phyloP scores from a whole-genome alignment of 2,113 vertebrate genomes.

The Aplodontia rufa region DNA sequence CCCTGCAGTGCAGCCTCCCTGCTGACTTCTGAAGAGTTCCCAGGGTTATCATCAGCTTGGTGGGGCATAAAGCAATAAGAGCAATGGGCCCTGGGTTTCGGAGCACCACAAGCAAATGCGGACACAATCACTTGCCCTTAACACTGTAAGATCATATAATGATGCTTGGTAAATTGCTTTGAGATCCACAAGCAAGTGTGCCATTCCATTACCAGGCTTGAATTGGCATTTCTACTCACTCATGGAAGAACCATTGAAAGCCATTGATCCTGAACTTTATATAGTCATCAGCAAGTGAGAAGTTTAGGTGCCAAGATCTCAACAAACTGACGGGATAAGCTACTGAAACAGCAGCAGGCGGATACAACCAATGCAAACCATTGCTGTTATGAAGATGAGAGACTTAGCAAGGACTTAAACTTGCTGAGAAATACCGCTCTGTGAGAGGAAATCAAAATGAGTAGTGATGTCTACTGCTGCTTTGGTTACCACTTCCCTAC shows the following conservation, averaged over 20 bases:
- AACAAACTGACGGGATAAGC: constrained; percentile 17
- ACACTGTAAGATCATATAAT: constrained; percentile 69
- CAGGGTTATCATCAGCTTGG: constrained; percentile 64
- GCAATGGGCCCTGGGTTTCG: constrained; percentile 58
- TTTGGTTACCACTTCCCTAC: neutral
- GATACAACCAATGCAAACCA: neutral
- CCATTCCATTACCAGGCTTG: constrained; percentile 57
- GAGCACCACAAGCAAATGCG: constrained; percentile 43
- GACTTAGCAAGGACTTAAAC: neutral
- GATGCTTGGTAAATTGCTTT: constrained; percentile 69
- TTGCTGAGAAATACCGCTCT: neutral
- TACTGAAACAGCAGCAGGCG: neutral
- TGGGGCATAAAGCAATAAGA: constrained; percentile 51
- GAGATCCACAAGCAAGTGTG: constrained; percentile 63
- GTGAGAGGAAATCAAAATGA: neutral
- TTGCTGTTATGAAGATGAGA: neutral
- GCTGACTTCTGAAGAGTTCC: constrained; percentile 70
- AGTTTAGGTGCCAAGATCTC: constrained; percentile 64
- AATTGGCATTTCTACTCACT: constrained; percentile 58
- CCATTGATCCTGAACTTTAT: constrained; percentile 71
- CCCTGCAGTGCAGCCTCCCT: constrained; percentile 57
- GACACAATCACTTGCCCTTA: constrained; percentile 60
- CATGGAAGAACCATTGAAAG: constrained; percentile 72
- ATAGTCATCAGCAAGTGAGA: constrained; percentile 54
- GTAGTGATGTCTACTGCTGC: neutral